phyloP scores from a whole-genome alignment of 2,797 vertebrate genomes.

The Monodelphis domestica region DNA sequence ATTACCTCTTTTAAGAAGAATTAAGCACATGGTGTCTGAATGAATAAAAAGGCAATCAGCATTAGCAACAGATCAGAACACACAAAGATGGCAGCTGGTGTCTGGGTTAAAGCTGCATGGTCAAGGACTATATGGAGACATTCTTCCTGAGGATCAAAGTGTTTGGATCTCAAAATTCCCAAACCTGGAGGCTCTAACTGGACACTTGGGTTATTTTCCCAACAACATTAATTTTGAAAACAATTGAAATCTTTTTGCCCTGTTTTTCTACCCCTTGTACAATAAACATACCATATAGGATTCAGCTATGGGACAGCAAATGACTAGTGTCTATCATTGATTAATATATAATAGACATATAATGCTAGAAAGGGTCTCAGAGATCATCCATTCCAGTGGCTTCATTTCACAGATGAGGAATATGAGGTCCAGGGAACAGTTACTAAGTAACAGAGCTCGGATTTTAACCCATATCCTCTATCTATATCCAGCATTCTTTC shows the following conservation, averaged over 20 bases:
- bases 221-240: not conserved
- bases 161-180: not conserved
- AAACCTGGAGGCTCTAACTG: not conserved
- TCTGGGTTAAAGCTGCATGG: not conserved
- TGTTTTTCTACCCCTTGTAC: not conserved
- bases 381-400: not conserved
- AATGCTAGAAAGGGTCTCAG: not conserved
- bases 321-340: not conserved
- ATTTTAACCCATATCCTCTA: not conserved
- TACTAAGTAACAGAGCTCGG: not conserved
- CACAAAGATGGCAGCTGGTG: slow-evolving; percentile 23
- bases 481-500: not conserved
- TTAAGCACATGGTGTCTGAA: slow-evolving; percentile 22
- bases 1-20: slow-evolving; percentile 46
- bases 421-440: not conserved
- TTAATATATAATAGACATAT: not conserved
- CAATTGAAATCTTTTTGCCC: not conserved
- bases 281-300: not conserved
- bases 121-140: slow-evolving; percentile 13
- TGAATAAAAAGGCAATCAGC: slow-evolving; percentile 51
- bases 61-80: slow-evolving; percentile 16
- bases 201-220: not conserved
- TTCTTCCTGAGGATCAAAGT: not conserved
- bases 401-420: not conserved
- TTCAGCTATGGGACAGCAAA: not conserved